These are phyloP conservation scores for Paracyprichromis sp. DNA, from an alignment of 2,113 vertebrate species.

Conservation along the genomic window DNA sequence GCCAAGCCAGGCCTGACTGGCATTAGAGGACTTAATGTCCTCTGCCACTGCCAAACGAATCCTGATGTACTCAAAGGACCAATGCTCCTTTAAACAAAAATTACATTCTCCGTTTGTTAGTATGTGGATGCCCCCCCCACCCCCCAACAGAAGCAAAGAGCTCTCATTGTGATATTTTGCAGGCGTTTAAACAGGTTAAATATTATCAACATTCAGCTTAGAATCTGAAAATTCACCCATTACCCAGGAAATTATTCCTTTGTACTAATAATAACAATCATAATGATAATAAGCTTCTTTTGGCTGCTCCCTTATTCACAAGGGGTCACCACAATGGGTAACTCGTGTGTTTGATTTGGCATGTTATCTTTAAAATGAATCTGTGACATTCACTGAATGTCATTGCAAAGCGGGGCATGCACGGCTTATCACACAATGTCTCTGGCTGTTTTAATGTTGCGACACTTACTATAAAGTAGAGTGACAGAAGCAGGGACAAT, in stretches of 20 bases:
- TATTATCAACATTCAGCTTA: neutral
- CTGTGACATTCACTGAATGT: neutral
- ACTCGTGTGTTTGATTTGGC: neutral
- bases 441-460: neutral
- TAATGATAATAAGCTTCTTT: neutral
- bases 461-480: neutral
- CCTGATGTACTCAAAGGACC: conserved; percentile 2
- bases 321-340: neutral
- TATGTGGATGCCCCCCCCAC: neutral
- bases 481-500: neutral
- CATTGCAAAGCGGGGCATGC: neutral
- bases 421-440: neutral
- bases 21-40: conserved; percentile 64
- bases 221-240: neutral
- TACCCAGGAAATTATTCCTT: neutral
- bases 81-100: conserved; percentile 19
- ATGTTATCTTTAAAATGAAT: neutral
- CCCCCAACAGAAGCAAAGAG: neutral
- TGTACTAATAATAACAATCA: neutral
- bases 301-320: neutral
- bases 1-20: conserved; percentile 41
- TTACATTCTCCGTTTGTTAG: conserved; percentile 30
- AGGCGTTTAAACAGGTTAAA: neutral
- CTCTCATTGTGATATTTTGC: neutral
- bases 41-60: conserved; percentile 36